Base-by-base conservation (phyloP, 2,888 invertebrate species). In the Dicyrtoma fusca region DNA sequence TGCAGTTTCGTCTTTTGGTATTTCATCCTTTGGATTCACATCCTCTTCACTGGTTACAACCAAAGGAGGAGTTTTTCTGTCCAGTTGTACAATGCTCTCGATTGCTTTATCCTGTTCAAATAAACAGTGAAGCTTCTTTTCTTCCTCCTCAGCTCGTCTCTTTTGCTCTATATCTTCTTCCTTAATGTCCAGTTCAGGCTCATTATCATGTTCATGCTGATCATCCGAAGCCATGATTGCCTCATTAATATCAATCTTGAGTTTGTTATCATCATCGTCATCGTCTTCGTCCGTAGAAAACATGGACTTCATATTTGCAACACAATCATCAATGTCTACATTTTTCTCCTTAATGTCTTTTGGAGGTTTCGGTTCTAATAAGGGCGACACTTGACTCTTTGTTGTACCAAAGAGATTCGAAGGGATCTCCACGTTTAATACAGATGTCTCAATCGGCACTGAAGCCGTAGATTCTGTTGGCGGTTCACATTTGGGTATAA, bases 1-100 rank as follows among this genome's bases (percentile, higher is more conserved):
- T 11, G 91, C 91, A 62, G 92, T 87, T 82, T 92, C 92, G 81
- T 92, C 92, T 75, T 91, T 77, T 1, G 77, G 77, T 51, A 79
- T 74, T 13, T 80, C 77, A 57, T 79, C 80, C 68, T 81, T 77
- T 44, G 62, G 45, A 25, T 71, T 75, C 5, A 74, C 74, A 19
- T 78, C 76, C 17, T 77, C 79, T n/a, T 76, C 74, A 14, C 19
- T 26, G n/a, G 14, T 47, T 3, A 51, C 23, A 25, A 55, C 23
- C 11, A 42, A 34, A 13, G 85, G 51, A 75, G 81, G 76, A 45
- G 77, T 72, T 61, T 76, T 81, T 59, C 77, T 72, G 21, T 77
- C 79, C 17, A 77, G 53, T 6, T 75, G 64, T 2, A 79, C 77
- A 70, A 79, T 79, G 42, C 79, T 80, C 57, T 84, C 83, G 71